Percentiles rank a stretch among this genome's conserved stretches.
phyloP scores from a whole-genome alignment of 2,113 vertebrate genomes.

The Capreolus pygargus region DNA sequence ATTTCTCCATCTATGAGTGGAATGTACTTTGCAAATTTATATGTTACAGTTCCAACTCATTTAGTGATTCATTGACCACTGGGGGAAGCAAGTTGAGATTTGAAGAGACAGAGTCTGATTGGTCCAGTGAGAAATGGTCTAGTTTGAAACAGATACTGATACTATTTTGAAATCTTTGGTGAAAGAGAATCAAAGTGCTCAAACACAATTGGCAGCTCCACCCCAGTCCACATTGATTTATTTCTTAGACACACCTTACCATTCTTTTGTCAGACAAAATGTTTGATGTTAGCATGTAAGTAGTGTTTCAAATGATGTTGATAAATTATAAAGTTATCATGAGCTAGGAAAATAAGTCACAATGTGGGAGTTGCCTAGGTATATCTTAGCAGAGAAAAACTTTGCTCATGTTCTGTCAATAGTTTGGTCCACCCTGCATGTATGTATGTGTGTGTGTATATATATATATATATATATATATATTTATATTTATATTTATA shows the following conservation, averaged over 20 bases:
- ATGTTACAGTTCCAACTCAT: background rate
- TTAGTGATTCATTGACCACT: background rate
- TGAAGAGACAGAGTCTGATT: background rate
- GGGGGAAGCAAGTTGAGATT: background rate
- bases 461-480: too few species aligned
- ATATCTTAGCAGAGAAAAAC: background rate
- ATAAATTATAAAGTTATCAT: background rate
- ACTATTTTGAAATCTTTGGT: background rate
- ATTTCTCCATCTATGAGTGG: background rate
- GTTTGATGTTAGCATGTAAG: background rate
- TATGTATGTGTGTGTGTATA: background rate
- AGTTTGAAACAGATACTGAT: background rate
- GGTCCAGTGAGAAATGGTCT: background rate
- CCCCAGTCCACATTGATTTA: background rate
- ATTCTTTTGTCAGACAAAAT: background rate
- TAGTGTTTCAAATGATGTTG: background rate
- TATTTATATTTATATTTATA: background rate
- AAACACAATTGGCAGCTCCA: background rate
- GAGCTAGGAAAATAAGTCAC: background rate
- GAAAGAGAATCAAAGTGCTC: background rate
- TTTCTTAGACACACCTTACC: background rate
- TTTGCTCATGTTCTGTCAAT: background rate
- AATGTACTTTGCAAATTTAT: background rate
- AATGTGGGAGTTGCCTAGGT: background rate
- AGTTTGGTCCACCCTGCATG: background rate